Percentiles rank a stretch among this genome's conserved stretches.
These are phyloP conservation scores for Apantesis nais DNA, from an alignment of 2,888 invertebrate genomes.

Conservation along the genomic window DNA sequence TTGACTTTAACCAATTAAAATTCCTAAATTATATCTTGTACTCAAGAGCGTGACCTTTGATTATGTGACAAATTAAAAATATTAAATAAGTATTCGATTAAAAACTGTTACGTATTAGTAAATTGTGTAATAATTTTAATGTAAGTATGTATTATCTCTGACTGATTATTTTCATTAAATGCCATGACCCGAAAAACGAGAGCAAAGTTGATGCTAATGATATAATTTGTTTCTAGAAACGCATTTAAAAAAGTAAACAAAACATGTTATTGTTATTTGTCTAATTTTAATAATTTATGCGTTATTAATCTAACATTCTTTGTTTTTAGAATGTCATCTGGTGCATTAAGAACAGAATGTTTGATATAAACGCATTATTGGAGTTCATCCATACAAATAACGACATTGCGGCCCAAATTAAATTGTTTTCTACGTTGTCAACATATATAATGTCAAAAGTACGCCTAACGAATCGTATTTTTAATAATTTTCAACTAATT, in stretches of 20 bases:
- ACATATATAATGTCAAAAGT: slow-evolving; percentile 63
- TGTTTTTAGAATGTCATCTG: slow-evolving; percentile 45
- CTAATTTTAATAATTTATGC: neutral
- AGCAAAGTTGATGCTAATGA: neutral
- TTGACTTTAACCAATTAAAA: neutral
- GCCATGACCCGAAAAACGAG: too few species aligned
- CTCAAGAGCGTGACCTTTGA: neutral
- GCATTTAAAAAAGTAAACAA: neutral
- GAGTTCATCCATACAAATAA: slow-evolving; percentile 57
- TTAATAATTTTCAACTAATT: neutral
- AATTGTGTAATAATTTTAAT: neutral
- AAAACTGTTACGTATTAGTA: neutral
- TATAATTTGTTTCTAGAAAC: neutral
- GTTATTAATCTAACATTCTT: neutral
- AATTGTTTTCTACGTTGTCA: slow-evolving; percentile 64
- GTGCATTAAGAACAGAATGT: slow-evolving; percentile 38
- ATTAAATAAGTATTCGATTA: neutral
- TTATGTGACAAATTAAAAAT: neutral
- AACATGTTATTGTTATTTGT: neutral
- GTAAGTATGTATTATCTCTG: neutral
- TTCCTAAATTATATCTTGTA: neutral
- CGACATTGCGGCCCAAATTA: slow-evolving; percentile 59
- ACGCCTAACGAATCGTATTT: slow-evolving; percentile 38
- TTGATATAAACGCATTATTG: slow-evolving; percentile 55
- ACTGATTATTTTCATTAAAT: neutral